Evolutionary conservation across 2,113 vertebrate species (phyloP).

Genomic region (Motacilla tschutschensis): DNA sequence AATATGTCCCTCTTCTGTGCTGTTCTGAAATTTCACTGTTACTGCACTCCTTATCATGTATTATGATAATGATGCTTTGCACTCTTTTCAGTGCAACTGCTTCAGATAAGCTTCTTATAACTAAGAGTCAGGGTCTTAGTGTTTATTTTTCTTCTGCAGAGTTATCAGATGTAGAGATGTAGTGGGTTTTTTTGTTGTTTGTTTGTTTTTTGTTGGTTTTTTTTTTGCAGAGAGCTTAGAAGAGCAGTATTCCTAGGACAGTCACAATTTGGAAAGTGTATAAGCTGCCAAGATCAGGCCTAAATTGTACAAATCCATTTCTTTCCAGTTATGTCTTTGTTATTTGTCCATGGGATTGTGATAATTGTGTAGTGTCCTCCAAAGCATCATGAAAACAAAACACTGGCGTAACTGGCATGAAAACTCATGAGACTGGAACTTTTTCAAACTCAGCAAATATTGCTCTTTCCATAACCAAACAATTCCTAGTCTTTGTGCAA

Average conservation of each 20-base stretch:
- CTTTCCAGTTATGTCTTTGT: not conserved
- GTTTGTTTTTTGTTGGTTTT: too few relatives aligned
- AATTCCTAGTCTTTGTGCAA: not conserved
- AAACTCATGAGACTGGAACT: not conserved
- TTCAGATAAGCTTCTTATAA: not conserved
- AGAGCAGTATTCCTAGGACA: not conserved
- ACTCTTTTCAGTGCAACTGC: not conserved
- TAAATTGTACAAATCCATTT: not conserved
- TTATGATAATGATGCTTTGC: not conserved
- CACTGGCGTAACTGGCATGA: accelerated
- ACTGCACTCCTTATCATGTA: not conserved
- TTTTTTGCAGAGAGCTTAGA: not conserved
- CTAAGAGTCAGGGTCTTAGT: not conserved
- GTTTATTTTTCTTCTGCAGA: not conserved
- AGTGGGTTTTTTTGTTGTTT: too few relatives aligned
- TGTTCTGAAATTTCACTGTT: not conserved
- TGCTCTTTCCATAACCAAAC: accelerated
- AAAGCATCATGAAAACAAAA: not conserved
- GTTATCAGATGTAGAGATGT: not conserved
- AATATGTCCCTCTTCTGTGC: not conserved
- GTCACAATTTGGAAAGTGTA: not conserved
- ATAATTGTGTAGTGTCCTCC: not conserved
- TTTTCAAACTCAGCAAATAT: not conserved
- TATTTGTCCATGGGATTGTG: not conserved
- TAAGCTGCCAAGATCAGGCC: not conserved